phyloP scores from a whole-genome alignment of 2,888 invertebrate genomes.

The Thera britannica region DNA sequence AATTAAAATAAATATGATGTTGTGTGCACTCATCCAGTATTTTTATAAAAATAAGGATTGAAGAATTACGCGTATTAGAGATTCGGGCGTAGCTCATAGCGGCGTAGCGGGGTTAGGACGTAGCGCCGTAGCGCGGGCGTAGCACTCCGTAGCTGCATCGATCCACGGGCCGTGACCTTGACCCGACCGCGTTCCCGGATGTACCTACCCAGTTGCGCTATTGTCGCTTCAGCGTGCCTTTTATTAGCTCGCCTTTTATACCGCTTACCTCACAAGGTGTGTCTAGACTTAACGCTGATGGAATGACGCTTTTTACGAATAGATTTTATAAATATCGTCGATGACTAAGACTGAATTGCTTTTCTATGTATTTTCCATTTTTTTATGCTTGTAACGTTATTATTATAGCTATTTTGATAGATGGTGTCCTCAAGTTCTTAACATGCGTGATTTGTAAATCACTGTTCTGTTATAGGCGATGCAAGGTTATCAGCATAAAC shows the following conservation, averaged over 20 bases:
- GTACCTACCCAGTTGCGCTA: slow-evolving; percentile 76
- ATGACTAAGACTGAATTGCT: slow-evolving; percentile 26
- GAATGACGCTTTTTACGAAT: slow-evolving; percentile 21
- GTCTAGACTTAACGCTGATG: slow-evolving; percentile 49
- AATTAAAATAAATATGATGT: no score
- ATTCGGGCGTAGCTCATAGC: slow-evolving; percentile 53
- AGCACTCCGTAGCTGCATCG: slow-evolving; percentile 82
- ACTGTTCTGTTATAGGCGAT: no score
- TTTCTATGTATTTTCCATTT: neutral
- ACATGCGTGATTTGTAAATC: no score
- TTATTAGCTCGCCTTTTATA: slow-evolving; percentile 73
- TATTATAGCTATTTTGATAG: neutral
- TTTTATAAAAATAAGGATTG: no score
- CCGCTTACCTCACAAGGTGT: slow-evolving; percentile 49
- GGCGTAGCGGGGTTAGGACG: slow-evolving; percentile 40
- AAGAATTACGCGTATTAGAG: slow-evolving; percentile 47
- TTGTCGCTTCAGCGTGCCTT: slow-evolving; percentile 74
- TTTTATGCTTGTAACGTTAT: neutral
- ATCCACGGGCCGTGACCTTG: slow-evolving; percentile 87
- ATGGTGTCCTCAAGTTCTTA: neutral
- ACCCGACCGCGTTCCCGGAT: slow-evolving; percentile 84
- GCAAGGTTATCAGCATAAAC: no score
- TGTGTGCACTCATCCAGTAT: no score
- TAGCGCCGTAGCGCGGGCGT: slow-evolving; percentile 74
- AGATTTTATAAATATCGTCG: slow-evolving; percentile 35